phyloP scores from a whole-genome alignment of 2,113 vertebrate genomes.

The Pterocles burchelli region DNA sequence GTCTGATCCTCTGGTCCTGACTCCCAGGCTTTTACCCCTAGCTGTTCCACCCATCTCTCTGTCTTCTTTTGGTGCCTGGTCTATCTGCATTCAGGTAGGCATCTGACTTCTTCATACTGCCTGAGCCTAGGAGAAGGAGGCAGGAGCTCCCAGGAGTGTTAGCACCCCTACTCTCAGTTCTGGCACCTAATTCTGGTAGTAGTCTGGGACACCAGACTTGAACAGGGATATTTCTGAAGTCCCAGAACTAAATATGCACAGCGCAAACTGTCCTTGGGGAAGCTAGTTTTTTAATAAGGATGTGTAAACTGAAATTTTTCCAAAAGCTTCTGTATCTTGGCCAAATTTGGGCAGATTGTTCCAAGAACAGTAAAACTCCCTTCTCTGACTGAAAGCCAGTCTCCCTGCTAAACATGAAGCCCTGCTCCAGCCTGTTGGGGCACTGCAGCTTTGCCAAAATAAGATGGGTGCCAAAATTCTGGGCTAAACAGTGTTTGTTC shows the following conservation, averaged over 20 bases:
- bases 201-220: not conserved
- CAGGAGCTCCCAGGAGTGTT: not conserved
- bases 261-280: not conserved
- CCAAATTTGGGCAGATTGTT: conserved; percentile 22
- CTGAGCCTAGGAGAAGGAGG: not conserved
- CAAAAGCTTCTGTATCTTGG: not conserved
- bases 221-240: not conserved
- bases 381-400: not conserved
- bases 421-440: not conserved
- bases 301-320: conserved; percentile 12
- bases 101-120: not conserved
- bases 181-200: not conserved
- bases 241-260: not conserved
- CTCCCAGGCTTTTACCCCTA: not conserved
- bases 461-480: not conserved
- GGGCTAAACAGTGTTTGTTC: not conserved
- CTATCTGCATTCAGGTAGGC: not conserved
- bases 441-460: not conserved
- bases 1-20: not conserved
- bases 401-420: not conserved
- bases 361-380: not conserved
- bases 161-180: not conserved
- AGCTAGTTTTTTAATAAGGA: not conserved
- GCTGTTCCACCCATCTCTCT: not conserved
- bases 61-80: not conserved